Base-by-base conservation (phyloP, 2,888 invertebrate genomes). In the Cataglyphis livida region DNA sequence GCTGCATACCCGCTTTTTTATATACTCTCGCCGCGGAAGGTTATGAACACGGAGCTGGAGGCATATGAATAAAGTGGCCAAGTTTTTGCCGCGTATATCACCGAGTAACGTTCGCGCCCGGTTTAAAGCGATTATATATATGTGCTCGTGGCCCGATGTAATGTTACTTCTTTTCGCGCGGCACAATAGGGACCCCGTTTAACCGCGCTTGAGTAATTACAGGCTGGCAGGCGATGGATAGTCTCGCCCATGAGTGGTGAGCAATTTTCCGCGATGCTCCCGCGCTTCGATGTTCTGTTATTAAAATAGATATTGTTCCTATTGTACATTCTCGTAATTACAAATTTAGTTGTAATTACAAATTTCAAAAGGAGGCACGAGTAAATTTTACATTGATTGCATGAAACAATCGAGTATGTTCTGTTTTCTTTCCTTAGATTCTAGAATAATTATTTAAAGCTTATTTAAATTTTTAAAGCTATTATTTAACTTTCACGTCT, bases 71-170 rank as follows among this genome's bases (percentile, higher is more conserved):
- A 93, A 93, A 93, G 92, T 91, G 90, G 91, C 88, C 88, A 93
- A 93, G 91, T 93, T 94, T 91, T 93, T 92, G 90, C 91, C 85
- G 87, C 91, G 89, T 93, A 92, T 93, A 93, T 93, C 92, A 93
- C 91, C 87, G 87, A 85, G 88, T 92, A 92, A 91, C 90, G 91
- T 90, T 90, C 91, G 86, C 89, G 85, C 88, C 85, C 84, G 88
- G 83, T 92, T 90, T 90, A 90, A 91, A 91, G 87, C 85, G 81
- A 85, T 87, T 85, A 84, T 86, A 85, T 84, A 79, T 81, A 81
- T 81, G 78, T 65, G 84, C 61, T 81, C 62, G 74, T 82, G 51
- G 62, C 54, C 54, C 64, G 83, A 85, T 85, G 85, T 85, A 86
- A 86, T 85, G 87, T 79, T 78, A 84, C 73, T 86, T 85, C 85